These are phyloP conservation scores for Ctenoplectra terminalis DNA, from an alignment of 1,140 invertebrate genomes.

Conservation along the genomic window DNA sequence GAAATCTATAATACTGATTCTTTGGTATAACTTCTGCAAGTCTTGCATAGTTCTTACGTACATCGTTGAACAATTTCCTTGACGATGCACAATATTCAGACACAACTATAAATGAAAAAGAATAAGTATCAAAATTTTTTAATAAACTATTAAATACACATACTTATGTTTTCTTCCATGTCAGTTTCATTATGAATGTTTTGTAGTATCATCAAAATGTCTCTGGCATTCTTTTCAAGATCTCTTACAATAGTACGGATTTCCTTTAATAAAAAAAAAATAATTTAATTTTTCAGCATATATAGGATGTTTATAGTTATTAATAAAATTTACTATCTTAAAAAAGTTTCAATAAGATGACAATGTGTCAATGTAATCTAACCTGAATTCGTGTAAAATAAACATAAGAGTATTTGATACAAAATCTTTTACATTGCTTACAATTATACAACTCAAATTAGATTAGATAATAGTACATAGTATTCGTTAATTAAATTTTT, in stretches of 20 bases:
- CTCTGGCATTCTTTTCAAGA: constrained; percentile 87
- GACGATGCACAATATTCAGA: constrained; percentile 84
- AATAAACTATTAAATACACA: constrained; percentile 20
- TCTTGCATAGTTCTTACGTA: constrained; percentile 84
- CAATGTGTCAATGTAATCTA: background rate
- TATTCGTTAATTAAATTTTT: background rate
- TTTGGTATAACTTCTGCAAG: constrained; percentile 85
- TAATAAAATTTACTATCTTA: too few species aligned
- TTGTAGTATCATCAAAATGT: constrained; percentile 88
- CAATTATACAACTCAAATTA: background rate
- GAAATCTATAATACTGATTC: constrained; percentile 90
- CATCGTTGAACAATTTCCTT: constrained; percentile 84
- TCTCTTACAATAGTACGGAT: constrained; percentile 87
- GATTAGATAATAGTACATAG: background rate
- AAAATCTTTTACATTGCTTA: background rate
- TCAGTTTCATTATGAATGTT: constrained; percentile 87
- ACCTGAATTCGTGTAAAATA: background rate
- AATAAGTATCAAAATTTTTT: background rate
- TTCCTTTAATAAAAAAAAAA: constrained; percentile 82
- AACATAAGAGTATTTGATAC: background rate
- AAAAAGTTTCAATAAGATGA: background rate
- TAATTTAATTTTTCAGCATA: background rate
- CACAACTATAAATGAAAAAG: constrained; percentile 80
- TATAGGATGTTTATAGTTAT: background rate
- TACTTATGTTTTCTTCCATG: constrained; percentile 83